These are phyloP conservation scores for Merluccius polli DNA, from an alignment of 2,797 vertebrate species.

Conservation along the genomic window DNA sequence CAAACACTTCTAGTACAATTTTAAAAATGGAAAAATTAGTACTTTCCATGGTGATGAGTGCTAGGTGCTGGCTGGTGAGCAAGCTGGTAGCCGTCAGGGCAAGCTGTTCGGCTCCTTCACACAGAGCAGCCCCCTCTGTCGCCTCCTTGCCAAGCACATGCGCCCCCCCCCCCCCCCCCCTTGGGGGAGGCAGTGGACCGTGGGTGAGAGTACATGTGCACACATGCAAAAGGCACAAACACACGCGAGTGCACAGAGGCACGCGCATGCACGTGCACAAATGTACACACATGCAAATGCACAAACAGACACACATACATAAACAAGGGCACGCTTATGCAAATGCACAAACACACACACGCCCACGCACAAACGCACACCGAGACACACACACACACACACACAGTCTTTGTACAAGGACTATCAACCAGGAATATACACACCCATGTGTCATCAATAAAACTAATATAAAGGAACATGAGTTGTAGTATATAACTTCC, in stretches of 20 bases:
- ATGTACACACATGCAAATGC: neutral
- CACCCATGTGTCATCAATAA: neutral
- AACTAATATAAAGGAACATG: neutral
- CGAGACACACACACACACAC: neutral
- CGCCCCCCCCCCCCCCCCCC: conserved; percentile 15
- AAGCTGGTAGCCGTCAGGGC: no score
- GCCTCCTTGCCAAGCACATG: conserved; percentile 34
- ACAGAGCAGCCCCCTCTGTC: conserved; percentile 25
- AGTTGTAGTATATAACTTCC: neutral
- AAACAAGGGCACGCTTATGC: no score
- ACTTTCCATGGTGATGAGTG: no score
- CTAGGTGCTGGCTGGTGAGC: no score
- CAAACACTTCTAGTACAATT: no score
- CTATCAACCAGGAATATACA: neutral
- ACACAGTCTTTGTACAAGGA: neutral
- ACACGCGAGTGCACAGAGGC: neutral
- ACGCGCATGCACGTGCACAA: conserved; percentile 11
- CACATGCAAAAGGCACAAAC: conserved; percentile 11
- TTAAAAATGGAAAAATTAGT: no score
- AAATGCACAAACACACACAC: no score
- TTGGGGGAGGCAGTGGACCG: neutral
- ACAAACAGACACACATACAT: neutral
- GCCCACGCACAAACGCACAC: no score
- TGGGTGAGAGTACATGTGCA: neutral
- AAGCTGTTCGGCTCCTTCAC: conserved; percentile 27